phyloP scores from a whole-genome alignment of 1,140 invertebrate species.

The Drosophila insularis region DNA sequence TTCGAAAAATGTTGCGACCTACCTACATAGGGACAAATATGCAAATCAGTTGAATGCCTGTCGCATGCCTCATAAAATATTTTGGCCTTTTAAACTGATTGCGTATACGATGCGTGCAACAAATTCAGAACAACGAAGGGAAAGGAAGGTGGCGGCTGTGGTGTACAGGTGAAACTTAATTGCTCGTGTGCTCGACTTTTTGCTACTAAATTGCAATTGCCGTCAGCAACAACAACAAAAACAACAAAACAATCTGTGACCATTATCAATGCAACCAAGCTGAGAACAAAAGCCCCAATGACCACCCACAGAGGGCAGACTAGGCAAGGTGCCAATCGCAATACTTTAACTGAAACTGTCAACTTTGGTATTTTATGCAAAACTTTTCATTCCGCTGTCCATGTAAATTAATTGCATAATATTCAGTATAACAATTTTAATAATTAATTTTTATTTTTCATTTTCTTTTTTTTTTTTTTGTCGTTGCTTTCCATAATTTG shows the following conservation, averaged over 20 bases:
- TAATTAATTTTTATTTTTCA: neutral
- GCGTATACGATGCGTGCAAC: conserved; percentile 51
- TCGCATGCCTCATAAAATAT: conserved; percentile 64
- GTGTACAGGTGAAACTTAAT: conserved; percentile 42
- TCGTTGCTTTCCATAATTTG: neutral
- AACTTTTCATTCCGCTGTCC: conserved; percentile 73
- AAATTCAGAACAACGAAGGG: conserved; percentile 5
- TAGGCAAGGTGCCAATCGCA: neutral
- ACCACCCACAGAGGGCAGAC: conserved; percentile 7
- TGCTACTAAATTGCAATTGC: conserved; percentile 72
- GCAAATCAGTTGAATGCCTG: conserved; percentile 48
- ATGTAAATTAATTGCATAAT: conserved; percentile 77
- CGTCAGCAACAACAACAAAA: conserved; percentile 33
- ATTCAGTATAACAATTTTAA: conserved; percentile 21
- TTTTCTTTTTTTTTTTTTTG: neutral
- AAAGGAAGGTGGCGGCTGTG: neutral
- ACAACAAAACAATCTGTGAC: conserved; percentile 40
- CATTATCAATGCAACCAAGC: conserved; percentile 42
- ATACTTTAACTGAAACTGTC: conserved; percentile 61
- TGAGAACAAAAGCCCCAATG: conserved; percentile 10
- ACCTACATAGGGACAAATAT: conserved; percentile 33
- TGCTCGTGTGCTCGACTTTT: conserved; percentile 58
- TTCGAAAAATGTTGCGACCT: neutral
- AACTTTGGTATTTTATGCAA: conserved; percentile 55
- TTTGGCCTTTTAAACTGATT: conserved; percentile 58